Base-by-base conservation (phyloP, 2,888 invertebrate species). In the Cantharis flavilabris region DNA sequence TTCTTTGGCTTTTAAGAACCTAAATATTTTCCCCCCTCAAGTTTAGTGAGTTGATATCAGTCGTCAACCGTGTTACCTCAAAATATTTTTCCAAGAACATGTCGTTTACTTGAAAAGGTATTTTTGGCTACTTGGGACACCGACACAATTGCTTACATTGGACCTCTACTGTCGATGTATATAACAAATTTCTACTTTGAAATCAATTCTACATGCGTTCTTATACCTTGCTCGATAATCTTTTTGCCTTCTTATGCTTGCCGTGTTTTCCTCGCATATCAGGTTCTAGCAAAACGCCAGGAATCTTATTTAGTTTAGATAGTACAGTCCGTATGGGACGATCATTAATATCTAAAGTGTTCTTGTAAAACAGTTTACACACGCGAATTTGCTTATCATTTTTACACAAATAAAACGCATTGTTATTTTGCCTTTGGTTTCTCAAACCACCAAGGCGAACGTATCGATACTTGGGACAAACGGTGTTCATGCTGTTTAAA, bases 211-310 rank as follows among this genome's bases (percentile, higher is more conserved):
- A 10, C 28, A 75, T 83, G 83, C 13, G 73, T 63, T 62, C 76
- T 76, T 65, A 83, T 76, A 30, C 79, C 81, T 70, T 81, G 70
- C 65, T 77, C 82, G n/a, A 84, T 76, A 72, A 33, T 73, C 70
- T 74, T 69, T 80, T 75, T 69, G 82, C 72, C 63, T 76, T 76
- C 69, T 75, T 67, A 74, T 82, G 83, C 67, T 84, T 79, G 23
- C 77, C 76, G 79, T 84, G 82, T 78, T 83, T 84, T 73, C 82
- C 83, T 76, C 83, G 76, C 26, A 77, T 26, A 71, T 84, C 83
- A 63, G 77, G 75, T 73, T 76, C 73, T 62, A 82, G 73, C 10
- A 82, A 71, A 33, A 80, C 79, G 30, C 70, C 76, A 18, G 73
- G 16, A 62, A 71, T 7, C n/a, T 13, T 62, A 18, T 16, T 64